These are phyloP conservation scores for Scolopax mira DNA, from an alignment of 2,113 vertebrate genomes.

Conservation along the genomic window DNA sequence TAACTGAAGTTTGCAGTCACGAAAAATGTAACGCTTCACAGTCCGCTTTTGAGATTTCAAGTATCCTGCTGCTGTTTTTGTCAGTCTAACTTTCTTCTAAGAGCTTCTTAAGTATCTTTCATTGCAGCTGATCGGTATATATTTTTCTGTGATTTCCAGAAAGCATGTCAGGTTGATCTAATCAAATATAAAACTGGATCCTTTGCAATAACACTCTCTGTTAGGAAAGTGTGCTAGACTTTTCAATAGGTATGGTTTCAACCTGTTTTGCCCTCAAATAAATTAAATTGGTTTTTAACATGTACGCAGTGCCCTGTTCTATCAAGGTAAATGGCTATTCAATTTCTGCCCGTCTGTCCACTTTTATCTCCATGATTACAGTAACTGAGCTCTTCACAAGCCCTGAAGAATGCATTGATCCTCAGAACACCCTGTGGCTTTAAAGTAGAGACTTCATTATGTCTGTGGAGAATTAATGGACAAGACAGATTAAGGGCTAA, in stretches of 20 bases:
- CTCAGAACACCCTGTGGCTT: neutral
- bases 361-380: neutral
- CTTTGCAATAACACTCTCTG: neutral
- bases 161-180: constrained; percentile 27
- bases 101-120: neutral
- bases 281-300: neutral
- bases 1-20: neutral
- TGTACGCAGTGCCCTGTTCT: neutral
- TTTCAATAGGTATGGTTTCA: neutral
- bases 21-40: neutral
- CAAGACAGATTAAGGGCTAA: neutral
- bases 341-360: neutral
- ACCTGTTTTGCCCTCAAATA: neutral
- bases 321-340: neutral
- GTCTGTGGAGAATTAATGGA: neutral
- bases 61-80: neutral
- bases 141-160: neutral
- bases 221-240: neutral
- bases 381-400: neutral
- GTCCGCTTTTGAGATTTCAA: neutral
- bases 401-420: neutral
- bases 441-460: neutral
- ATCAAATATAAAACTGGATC: neutral
- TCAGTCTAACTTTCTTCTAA: constrained; percentile 2
- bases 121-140: neutral